Base-by-base conservation (phyloP, 2,113 vertebrate genomes). In the Lichenostomus cassidix region DNA sequence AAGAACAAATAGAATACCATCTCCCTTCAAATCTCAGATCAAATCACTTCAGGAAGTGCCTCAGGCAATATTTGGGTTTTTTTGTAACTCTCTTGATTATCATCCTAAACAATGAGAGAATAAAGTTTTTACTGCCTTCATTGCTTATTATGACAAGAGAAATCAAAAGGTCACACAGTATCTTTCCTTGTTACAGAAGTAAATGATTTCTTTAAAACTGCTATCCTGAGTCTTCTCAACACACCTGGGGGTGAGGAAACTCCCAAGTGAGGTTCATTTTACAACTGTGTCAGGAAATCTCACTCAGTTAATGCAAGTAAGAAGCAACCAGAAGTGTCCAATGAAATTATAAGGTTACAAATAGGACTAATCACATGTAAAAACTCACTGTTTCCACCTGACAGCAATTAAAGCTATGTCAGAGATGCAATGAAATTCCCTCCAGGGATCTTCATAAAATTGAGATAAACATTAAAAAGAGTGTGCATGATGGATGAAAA, bases 321-420 rank as follows among this genome's bases (percentile, higher is more conserved):
- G 69, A 68, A 85, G 69, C 53, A 76, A 67, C 19, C 65, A 92
- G 69, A 77, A 42, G 4, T 27, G 33, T 92, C 85, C 79, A 86
- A 25, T 89, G 79, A 93, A 94, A 87, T 92, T 68, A 89, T 47
- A 49, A 92, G 42, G 83, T 87, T 95, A 87, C 83, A 94, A 82
- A 84, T 83, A 84, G 53, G 58, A 80, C 59, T 80, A 95, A 87
- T 92, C 47, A 52, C 65, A 64, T 55, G n/a, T 80, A 42, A 90
- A 89, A 96, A 52, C 77, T 89, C 70, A 65, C 37, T 58, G 11
- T 78, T 92, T 93, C 76, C 76, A 89, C 67, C 80, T 95, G 88
- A 91, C 70, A 93, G 78, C 49, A 78, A 77, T 88, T 92, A 95
- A 96, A 95, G 24, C 49, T 33, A 27, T 83, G 74, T 95, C 90